Evolutionary conservation across 1,140 invertebrate species (phyloP).

Genomic region (Bilobella aurantiaca): DNA sequence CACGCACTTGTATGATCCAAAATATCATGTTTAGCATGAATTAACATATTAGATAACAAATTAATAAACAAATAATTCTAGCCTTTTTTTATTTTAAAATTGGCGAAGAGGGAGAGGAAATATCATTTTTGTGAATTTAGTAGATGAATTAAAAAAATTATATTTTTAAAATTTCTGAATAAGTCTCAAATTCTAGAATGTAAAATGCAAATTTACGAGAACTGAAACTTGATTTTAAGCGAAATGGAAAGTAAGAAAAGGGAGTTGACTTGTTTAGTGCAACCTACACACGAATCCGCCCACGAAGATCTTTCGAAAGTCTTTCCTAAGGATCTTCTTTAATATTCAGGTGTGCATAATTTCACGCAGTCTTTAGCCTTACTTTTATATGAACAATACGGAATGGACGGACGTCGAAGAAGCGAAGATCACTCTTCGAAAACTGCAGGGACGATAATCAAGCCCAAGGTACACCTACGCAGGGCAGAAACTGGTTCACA

Average conservation of each 20-base stretch:
- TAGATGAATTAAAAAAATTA: too few species aligned
- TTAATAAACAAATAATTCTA: too few species aligned
- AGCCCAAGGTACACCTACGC: background rate
- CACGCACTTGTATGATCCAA: too few species aligned
- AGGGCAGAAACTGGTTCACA: background rate
- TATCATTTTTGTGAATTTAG: too few species aligned
- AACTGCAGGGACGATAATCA: background rate
- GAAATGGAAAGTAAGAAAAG: background rate
- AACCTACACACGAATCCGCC: background rate
- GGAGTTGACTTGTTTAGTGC: background rate
- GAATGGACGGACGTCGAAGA: background rate
- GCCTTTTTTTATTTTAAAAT: too few species aligned
- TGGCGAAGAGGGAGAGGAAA: too few species aligned
- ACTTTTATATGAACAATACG: background rate
- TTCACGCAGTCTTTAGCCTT: background rate
- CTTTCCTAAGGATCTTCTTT: background rate
- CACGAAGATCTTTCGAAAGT: background rate
- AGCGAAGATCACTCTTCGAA: background rate
- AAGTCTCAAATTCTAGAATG: too few species aligned
- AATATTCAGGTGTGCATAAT: slow-evolving; percentile 1
- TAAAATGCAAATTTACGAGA: too few species aligned
- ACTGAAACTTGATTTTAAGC: too few species aligned
- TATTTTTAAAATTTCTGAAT: too few species aligned
- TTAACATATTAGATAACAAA: too few species aligned
- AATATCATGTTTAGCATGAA: too few species aligned